Evolutionary conservation across 2,113 vertebrate species (phyloP).

Genomic region (Fulmarus glacialis): DNA sequence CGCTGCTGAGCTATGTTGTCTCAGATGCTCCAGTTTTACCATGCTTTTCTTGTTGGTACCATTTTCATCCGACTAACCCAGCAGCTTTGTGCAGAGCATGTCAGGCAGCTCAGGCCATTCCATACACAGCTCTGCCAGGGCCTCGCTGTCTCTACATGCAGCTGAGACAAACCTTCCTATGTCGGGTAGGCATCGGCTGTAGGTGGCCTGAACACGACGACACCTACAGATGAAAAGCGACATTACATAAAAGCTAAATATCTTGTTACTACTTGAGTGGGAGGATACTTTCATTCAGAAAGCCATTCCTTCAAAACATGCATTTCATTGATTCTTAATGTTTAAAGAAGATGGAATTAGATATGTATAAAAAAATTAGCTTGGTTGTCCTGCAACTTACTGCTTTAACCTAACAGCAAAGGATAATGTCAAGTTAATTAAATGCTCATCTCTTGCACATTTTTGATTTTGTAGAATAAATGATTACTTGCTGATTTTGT

Average conservation of each 20-base stretch:
- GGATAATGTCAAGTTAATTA: conserved; percentile 39
- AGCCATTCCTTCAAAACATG: neutral
- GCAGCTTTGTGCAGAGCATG: neutral
- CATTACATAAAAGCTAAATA: neutral
- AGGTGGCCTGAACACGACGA: neutral
- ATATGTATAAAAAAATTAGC: neutral
- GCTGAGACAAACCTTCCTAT: neutral
- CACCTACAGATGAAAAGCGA: neutral
- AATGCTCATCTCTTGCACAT: conserved; percentile 29
- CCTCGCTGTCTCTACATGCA: neutral
- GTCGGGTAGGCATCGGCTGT: neutral
- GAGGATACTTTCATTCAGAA: neutral
- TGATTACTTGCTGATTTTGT: conserved; percentile 18
- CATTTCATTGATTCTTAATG: neutral
- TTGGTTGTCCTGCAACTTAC: conserved; percentile 7
- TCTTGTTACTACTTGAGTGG: neutral
- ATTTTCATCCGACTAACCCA: neutral
- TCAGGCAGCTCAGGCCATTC: neutral
- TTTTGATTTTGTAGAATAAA: conserved; percentile 46
- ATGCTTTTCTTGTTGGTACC: neutral
- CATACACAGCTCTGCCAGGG: neutral
- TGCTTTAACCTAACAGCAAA: conserved; percentile 12
- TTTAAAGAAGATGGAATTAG: neutral
- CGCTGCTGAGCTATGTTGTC: neutral
- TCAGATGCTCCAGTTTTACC: neutral